Base-by-base conservation (phyloP, 2,888 invertebrate genomes). In the Hypena proboscidalis region DNA sequence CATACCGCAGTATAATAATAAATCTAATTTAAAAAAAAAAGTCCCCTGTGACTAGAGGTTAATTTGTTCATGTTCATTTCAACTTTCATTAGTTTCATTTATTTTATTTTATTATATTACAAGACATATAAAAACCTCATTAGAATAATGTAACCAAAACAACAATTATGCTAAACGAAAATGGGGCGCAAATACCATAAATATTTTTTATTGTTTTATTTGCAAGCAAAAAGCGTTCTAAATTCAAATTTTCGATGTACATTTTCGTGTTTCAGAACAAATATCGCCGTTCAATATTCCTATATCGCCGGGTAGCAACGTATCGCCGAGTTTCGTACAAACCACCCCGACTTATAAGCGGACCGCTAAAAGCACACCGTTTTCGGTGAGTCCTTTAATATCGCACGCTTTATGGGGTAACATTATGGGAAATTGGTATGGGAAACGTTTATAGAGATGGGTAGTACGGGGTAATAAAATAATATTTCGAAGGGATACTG, bases 301-400 rank as follows among this genome's bases (percentile, higher is more conserved):
- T 8, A 85, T 88, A 52, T 90, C 90, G 14, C 88, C 90, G 2
- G 73, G 75, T 46, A 74, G 49, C 47, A 83, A 87, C 59, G 68
- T 87, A 26, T 90, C 90, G 3, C 87, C 88, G 2, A 80, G 69
- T 40, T 89, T 77, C 72, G 73, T 89, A 30, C 87, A 87, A 58
- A 69, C 78, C 4, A 81, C 86, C 25, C 88, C 89, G 11, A 75
- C 82, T 1, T 86, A 78, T 68, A 90, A 88, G 61, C 74, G 90
- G 30, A 69, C 80, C 2, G 82, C 90, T 3, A 90, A 86, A 54
- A 90, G 90, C 49, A 90, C 90, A 3, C 90, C 90, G 1, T 90
- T 74, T 55, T 70, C 74, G 53, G 90, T 90, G 67, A 85, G 88
- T 75, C 26, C 10, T 5, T 8, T 31, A 31, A 31, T 31, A 9